phyloP scores from a whole-genome alignment of 1,140 invertebrate genomes.

The Aplysia californica region DNA sequence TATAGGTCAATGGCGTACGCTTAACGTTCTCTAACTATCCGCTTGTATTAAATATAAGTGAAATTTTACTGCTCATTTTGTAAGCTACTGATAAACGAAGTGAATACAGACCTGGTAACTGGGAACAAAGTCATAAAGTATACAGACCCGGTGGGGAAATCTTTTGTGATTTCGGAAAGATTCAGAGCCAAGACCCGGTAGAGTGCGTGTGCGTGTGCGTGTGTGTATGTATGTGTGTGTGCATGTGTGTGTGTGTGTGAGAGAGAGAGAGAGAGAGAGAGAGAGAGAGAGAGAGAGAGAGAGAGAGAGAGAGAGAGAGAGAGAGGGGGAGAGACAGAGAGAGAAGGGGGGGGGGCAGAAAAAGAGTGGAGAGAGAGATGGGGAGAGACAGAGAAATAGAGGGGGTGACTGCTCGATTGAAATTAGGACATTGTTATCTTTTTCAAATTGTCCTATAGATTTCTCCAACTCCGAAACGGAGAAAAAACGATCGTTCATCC shows the following conservation, averaged over 20 bases:
- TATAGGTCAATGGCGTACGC: too few relatives aligned
- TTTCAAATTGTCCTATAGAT: too few relatives aligned
- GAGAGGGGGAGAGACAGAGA: constrained; percentile 4
- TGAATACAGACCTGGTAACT: too few relatives aligned
- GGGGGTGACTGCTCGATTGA: not conserved
- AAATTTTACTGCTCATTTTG: too few relatives aligned
- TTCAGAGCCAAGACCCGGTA: not conserved
- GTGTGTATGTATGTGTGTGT: not conserved
- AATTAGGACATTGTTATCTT: not conserved
- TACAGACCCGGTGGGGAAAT: not conserved
- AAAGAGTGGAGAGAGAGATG: constrained; percentile 18
- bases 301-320: not conserved
- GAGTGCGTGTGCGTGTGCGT: not conserved
- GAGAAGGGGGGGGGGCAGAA: constrained; percentile 3
- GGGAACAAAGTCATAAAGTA: too few relatives aligned
- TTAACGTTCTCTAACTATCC: too few relatives aligned
- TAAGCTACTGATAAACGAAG: too few relatives aligned
- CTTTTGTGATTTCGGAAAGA: not conserved
- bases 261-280: not conserved
- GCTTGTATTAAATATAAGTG: too few relatives aligned
- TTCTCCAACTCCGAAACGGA: too few relatives aligned
- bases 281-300: not conserved
- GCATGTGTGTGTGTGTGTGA: not conserved
- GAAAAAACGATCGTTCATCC: too few relatives aligned
- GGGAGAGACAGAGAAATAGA: constrained; percentile 14